These are phyloP conservation scores for Fragum fragum DNA, from an alignment of 2,888 invertebrate genomes.

Conservation along the genomic window DNA sequence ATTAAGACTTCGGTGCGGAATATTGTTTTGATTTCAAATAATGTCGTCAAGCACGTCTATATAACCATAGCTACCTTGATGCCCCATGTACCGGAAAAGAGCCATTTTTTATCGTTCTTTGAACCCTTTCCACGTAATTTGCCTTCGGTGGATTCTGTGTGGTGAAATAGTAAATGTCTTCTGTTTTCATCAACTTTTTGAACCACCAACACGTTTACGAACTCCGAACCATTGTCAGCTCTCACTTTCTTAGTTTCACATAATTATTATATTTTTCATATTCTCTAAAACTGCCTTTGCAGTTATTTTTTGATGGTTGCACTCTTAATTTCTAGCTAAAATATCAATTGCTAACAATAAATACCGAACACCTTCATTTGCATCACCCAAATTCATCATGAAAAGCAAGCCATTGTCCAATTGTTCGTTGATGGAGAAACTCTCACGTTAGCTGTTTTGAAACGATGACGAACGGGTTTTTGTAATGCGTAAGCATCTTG, in stretches of 20 bases:
- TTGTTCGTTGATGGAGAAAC: conserved; percentile 47
- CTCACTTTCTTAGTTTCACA: conserved; percentile 32
- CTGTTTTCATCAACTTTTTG: conserved; percentile 30
- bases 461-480: conserved; percentile 40
- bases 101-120: conserved; percentile 29
- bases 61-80: conserved; percentile 23
- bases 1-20: conserved; percentile 39
- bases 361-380: conserved; percentile 52
- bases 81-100: conserved; percentile 17
- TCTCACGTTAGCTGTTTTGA: conserved; percentile 51
- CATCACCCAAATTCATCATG: conserved; percentile 35
- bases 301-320: conserved; percentile 41
- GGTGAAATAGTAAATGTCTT: conserved; percentile 35
- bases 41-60: conserved; percentile 10
- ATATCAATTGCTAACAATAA: conserved; percentile 53
- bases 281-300: conserved; percentile 33
- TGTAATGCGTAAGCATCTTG: conserved; percentile 54
- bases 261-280: conserved; percentile 40
- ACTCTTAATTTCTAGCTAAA: conserved; percentile 52
- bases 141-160: conserved; percentile 42
- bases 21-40: conserved; percentile 26
- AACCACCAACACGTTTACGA: conserved; percentile 41
- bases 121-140: conserved; percentile 35
- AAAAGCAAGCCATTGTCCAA: conserved; percentile 51
- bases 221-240: conserved; percentile 35